Conservation (phyloP, 2,797 vertebrate species). For the Myripristis jacobus region DNA sequence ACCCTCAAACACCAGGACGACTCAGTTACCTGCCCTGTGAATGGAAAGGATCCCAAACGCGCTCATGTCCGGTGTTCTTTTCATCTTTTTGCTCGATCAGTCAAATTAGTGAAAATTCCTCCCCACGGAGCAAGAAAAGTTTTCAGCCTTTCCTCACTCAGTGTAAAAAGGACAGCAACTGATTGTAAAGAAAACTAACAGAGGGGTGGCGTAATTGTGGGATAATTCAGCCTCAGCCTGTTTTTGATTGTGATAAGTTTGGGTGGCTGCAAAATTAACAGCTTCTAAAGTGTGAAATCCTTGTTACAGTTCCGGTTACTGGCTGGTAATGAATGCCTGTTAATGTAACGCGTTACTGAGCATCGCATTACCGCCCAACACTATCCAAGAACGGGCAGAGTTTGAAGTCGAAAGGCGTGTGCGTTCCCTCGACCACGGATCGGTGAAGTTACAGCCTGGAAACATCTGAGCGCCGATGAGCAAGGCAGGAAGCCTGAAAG, state of each 20-base stretch:
- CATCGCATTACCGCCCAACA: slow-evolving; percentile 58
- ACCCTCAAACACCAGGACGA: slow-evolving; percentile 30
- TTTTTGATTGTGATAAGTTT: no score
- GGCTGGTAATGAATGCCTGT: not conserved
- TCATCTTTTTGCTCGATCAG: not conserved
- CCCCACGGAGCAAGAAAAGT: slow-evolving; percentile 26
- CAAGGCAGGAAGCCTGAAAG: not conserved
- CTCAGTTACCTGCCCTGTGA: not conserved
- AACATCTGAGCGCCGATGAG: not conserved
- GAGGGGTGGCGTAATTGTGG: no score
- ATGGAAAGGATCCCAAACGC: not conserved
- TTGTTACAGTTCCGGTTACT: slow-evolving; percentile 9
- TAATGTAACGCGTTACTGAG: slow-evolving; percentile 59
- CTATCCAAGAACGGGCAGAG: slow-evolving; percentile 60
- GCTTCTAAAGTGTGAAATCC: not conserved
- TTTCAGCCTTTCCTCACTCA: slow-evolving; percentile 26
- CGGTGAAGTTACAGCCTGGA: slow-evolving; percentile 35
- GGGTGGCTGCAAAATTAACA: not conserved
- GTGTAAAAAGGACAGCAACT: slow-evolving; percentile 1
- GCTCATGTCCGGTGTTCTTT: not conserved
- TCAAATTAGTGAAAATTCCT: not conserved
- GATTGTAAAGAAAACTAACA: no score
- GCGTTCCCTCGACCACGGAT: slow-evolving; percentile 26
- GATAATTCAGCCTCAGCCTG: no score
- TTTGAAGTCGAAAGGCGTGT: slow-evolving; percentile 54